Conservation (phyloP, 2,797 vertebrate genomes). For the Anguilla megastoma region DNA sequence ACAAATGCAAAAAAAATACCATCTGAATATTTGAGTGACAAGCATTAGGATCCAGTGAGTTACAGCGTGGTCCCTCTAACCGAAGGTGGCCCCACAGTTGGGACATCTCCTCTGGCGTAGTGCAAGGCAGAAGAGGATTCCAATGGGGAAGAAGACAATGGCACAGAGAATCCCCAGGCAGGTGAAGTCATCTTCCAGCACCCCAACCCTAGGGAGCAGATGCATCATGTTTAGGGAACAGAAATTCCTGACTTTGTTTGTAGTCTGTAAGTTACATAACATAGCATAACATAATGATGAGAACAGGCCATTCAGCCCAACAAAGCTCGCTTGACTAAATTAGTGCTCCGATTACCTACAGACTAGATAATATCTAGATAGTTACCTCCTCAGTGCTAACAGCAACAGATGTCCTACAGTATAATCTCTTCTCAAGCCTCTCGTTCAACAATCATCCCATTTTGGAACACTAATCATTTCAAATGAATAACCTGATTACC, state of each 20-base stretch:
- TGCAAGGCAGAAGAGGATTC: conserved; percentile 95
- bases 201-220: conserved; percentile 82
- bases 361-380: background rate
- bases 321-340: no score
- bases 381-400: background rate
- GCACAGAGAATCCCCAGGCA: conserved; percentile 94
- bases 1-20: conserved; percentile 51
- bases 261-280: background rate
- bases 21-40: conserved; percentile 33
- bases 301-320: no score
- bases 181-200: conserved; percentile 97
- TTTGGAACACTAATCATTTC: background rate
- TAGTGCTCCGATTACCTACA: no score
- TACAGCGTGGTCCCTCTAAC: conserved; percentile 78
- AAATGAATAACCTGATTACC: background rate
- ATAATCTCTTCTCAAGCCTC: background rate
- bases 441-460: background rate
- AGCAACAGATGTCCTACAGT: background rate
- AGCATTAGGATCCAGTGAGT: conserved; percentile 35
- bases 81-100: conserved; percentile 94
- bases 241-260: background rate
- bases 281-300: no score
- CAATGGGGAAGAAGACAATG: conserved; percentile 95
- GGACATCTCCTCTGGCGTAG: conserved; percentile 95
- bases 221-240: background rate